These are phyloP conservation scores for Scatophagus argus DNA, from an alignment of 2,113 vertebrate genomes.

Conservation along the genomic window DNA sequence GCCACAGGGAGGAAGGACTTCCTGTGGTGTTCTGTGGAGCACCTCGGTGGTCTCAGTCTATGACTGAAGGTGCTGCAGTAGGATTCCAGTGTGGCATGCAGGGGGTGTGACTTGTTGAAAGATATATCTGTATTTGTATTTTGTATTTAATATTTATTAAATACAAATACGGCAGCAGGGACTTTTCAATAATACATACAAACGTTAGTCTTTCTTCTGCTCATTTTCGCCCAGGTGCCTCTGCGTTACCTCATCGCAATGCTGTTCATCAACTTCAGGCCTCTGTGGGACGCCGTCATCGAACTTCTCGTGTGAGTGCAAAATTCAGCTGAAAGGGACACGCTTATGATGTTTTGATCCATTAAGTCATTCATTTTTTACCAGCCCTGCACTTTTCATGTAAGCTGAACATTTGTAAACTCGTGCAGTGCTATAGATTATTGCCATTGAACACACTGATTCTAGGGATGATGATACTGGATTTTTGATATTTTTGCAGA, in stretches of 20 bases:
- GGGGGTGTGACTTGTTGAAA: too few relatives aligned
- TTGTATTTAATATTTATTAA: too few relatives aligned
- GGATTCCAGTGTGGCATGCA: too few relatives aligned
- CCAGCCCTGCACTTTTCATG: neutral
- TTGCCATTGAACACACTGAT: neutral
- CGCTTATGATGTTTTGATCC: neutral
- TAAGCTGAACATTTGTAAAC: neutral
- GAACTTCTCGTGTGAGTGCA: constrained; percentile 93
- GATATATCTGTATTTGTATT: too few relatives aligned
- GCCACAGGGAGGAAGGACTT: too few relatives aligned
- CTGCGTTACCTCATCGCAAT: constrained; percentile 94
- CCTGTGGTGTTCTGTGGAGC: too few relatives aligned
- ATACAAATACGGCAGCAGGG: neutral
- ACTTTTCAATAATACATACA: neutral
- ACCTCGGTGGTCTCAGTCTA: too few relatives aligned
- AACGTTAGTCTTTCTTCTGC: neutral
- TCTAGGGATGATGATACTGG: neutral
- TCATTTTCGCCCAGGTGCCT: constrained; percentile 86
- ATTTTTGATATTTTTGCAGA: too few relatives aligned
- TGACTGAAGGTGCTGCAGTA: too few relatives aligned
- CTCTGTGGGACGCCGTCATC: constrained; percentile 94
- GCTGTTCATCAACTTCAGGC: constrained; percentile 96
- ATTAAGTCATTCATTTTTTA: neutral
- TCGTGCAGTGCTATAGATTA: neutral
- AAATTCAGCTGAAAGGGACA: neutral